Conservation (phyloP, 2,113 vertebrate species). For the Canis aureus region DNA sequence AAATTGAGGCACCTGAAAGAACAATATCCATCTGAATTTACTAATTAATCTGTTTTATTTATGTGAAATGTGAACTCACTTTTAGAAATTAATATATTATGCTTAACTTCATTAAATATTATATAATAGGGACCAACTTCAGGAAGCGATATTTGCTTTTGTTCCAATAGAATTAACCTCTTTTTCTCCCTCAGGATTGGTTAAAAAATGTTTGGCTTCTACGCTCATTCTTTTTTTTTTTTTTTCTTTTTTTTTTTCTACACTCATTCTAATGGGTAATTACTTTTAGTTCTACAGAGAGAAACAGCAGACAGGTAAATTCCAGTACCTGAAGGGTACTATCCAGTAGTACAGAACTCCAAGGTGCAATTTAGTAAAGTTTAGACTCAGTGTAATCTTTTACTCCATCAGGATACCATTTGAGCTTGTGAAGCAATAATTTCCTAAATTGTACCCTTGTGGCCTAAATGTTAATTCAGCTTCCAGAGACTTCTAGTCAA, state of each 20-base stretch:
- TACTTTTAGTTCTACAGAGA: slow-evolving; percentile 57
- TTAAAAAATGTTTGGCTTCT: slow-evolving; percentile 58
- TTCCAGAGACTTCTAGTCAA: slow-evolving; percentile 67
- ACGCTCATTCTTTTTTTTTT: neutral
- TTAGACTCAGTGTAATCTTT: slow-evolving; percentile 55
- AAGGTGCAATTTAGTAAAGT: slow-evolving; percentile 64
- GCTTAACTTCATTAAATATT: slow-evolving; percentile 46
- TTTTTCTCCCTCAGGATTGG: slow-evolving; percentile 34
- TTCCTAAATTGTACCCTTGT: slow-evolving; percentile 71
- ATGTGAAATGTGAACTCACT: slow-evolving; percentile 8
- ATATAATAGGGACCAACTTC: neutral
- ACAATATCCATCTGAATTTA: slow-evolving; percentile 30
- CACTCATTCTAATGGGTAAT: slow-evolving; percentile 58
- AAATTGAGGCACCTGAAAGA: neutral
- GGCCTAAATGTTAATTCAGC: slow-evolving; percentile 68
- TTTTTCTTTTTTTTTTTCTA: neutral
- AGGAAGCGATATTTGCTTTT: slow-evolving; percentile 5
- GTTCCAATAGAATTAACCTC: slow-evolving; percentile 52
- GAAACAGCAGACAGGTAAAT: slow-evolving; percentile 47
- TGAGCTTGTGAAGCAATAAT: slow-evolving; percentile 60
- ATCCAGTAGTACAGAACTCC: neutral
- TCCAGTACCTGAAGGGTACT: neutral
- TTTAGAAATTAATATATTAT: slow-evolving; percentile 56
- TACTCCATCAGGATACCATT: slow-evolving; percentile 34
- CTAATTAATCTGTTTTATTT: slow-evolving; percentile 2